Evolutionary conservation across 2,888 invertebrate genomes (phyloP), one percentile per base, ranked within the genome.

Genomic region (Petrophora chlorosata): DNA sequence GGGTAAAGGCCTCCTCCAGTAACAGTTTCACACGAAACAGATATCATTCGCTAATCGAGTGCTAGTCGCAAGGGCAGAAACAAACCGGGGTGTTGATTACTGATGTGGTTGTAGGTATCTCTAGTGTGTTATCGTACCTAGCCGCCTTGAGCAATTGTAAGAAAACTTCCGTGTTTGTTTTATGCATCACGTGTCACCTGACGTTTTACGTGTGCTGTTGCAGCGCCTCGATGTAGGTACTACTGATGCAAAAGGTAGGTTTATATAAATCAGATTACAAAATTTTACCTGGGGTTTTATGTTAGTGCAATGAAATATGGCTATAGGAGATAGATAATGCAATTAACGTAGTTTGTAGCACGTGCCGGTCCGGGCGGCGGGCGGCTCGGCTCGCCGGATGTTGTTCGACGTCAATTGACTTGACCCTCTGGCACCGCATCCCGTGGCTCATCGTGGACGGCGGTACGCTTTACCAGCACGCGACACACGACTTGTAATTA

Each of bases 341-440:
- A 76, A 77, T 74, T 74, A 70, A 51, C 61, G 54, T 54, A 63
- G 56, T 48, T 23, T 8, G 63, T 61, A 70, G 80, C 82, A 79
- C 84, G 85, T 82, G 82, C 76, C 41, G 35, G 19, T 19, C n/a
- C 64, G 61, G 64, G 64, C 67, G 65, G 63, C 65, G 67, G 71
- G 62, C 73, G 69, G 72, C 67, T 68, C 74, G 72, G 62, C 56
- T 63, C 66, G 70, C 80, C 86, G 87, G 86, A 85, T 82, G 85
- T 82, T 70, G 70, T 76, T 73, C 82, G 78, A 72, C 82, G 76
- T 82, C 85, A 87, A 87, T 89, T 88, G 87, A 84, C 80, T 88
- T 88, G 88, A 87, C 88, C 88, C 85, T 78, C 82, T 79, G 82
- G 70, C 76, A 73, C 65, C 76, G 70, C 74, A 78, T 83, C 80